phyloP scores from a whole-genome alignment of 2,113 vertebrate genomes.

The Epinephelus fuscoguttatus region DNA sequence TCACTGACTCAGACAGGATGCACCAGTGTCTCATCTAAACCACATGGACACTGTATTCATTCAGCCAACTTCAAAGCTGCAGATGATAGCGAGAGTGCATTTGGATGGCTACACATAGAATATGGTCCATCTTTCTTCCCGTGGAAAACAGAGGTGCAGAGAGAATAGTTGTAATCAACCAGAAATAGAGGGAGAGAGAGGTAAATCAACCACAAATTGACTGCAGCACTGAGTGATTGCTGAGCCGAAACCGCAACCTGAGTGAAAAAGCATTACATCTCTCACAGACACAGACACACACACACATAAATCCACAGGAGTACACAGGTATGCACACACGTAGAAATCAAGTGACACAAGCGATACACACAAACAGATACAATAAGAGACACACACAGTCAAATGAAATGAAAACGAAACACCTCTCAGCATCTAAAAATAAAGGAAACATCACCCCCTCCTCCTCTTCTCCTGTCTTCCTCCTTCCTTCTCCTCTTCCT shows the following conservation, averaged over 20 bases:
- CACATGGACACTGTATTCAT: constrained; percentile 29
- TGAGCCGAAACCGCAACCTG: constrained; percentile 40
- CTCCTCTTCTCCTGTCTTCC: constrained; percentile 47
- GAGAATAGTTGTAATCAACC: constrained; percentile 48
- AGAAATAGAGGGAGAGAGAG: constrained; percentile 31
- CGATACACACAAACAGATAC: constrained; percentile 15
- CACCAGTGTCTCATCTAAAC: constrained; percentile 16
- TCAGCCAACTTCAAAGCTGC: constrained; percentile 47
- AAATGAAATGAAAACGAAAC: constrained; percentile 36
- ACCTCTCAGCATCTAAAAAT: constrained; percentile 50
- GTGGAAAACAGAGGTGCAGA: constrained; percentile 12
- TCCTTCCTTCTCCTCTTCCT: constrained; percentile 57
- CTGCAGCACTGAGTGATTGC: constrained; percentile 50
- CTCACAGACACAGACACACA: constrained; percentile 30
- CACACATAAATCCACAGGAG: constrained; percentile 11
- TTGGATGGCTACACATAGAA: constrained; percentile 32
- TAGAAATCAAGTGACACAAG: constrained; percentile 35
- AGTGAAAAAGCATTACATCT: constrained; percentile 56
- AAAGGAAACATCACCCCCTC: constrained; percentile 46
- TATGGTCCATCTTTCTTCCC: constrained; percentile 4
- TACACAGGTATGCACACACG: constrained; percentile 6
- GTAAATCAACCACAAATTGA: constrained; percentile 65
- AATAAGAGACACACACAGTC: constrained; percentile 14
- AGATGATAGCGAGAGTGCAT: constrained; percentile 13
- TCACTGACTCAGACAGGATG: constrained; percentile 52